These are phyloP conservation scores for Iguana delicatissima DNA, from an alignment of 2,797 vertebrate genomes.

Conservation along the genomic window DNA sequence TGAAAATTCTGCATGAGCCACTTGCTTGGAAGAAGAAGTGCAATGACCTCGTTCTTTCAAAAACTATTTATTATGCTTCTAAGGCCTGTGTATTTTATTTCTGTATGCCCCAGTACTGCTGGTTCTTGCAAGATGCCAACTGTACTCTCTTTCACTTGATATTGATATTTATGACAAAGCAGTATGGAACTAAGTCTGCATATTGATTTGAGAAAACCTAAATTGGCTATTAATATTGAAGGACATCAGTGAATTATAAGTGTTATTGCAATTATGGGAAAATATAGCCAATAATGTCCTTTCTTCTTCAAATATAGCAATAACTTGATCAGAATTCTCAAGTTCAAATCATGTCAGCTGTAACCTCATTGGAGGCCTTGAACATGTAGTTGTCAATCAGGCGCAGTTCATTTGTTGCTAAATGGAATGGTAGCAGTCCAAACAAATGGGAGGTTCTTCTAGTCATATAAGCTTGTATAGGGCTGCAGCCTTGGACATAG, in stretches of 20 bases:
- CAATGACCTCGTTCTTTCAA: conserved; percentile 78
- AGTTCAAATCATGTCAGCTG: background rate
- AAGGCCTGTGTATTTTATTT: conserved; percentile 74
- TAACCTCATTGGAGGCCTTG: background rate
- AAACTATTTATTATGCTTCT: conserved; percentile 76
- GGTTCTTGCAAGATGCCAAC: conserved; percentile 62
- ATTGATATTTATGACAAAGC: conserved; percentile 55
- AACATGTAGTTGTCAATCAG: background rate
- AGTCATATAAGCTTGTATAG: background rate
- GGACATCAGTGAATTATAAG: background rate
- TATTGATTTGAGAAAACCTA: conserved; percentile 24
- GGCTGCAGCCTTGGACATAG: background rate
- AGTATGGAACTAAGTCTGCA: conserved; percentile 28
- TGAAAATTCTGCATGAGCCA: conserved; percentile 58
- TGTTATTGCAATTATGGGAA: conserved; percentile 10
- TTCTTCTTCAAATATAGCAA: background rate
- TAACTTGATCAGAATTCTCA: background rate
- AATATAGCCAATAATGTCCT: conserved; percentile 7
- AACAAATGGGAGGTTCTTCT: background rate
- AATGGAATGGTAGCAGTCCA: background rate
- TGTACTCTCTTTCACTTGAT: conserved; percentile 56
- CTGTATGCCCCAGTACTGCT: conserved; percentile 59
- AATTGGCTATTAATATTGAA: conserved; percentile 33
- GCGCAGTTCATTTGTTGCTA: background rate
- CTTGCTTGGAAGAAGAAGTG: conserved; percentile 68